Evolutionary conservation across 2,797 vertebrate genomes (phyloP).

Genomic region (Chrysocyon brachyurus): DNA sequence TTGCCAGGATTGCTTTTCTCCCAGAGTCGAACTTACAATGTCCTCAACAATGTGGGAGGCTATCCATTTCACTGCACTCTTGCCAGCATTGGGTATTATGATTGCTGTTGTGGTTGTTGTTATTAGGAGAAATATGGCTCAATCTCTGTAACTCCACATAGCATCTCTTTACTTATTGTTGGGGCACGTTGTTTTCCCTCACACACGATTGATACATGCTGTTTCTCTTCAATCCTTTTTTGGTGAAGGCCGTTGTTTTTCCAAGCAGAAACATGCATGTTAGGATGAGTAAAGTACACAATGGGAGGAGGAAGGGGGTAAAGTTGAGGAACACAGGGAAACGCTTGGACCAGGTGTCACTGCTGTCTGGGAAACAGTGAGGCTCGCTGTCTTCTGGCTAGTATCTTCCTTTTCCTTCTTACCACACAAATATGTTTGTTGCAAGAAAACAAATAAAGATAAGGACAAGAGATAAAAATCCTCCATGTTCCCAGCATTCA

Average conservation of each 20-base stretch:
- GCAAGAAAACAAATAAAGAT: not conserved
- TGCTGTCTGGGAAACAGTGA: not conserved
- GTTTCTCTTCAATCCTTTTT: not conserved
- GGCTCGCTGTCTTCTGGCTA: not conserved
- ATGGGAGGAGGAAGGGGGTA: not conserved
- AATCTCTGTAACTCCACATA: not conserved
- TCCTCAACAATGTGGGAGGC: not conserved
- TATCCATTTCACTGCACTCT: not conserved
- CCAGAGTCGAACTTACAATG: not conserved
- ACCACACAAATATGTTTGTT: not conserved
- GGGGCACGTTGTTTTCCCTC: not conserved
- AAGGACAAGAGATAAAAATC: slow-evolving; percentile 31
- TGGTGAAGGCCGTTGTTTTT: not conserved
- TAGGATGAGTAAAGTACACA: not conserved
- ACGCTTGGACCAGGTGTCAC: not conserved
- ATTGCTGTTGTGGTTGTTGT: not conserved
- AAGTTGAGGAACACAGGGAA: not conserved
- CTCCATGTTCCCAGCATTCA: not conserved
- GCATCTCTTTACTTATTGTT: not conserved
- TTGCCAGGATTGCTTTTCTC: not conserved
- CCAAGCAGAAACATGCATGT: not conserved
- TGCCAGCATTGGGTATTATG: not conserved
- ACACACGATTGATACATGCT: not conserved
- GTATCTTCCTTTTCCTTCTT: not conserved
- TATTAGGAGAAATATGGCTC: not conserved